A percentile compares a stretch with the other conserved stretches of the same genome.
These are phyloP conservation scores for Muscicapa adusta DNA, from an alignment of 2,113 vertebrate genomes.

Conservation along the genomic window DNA sequence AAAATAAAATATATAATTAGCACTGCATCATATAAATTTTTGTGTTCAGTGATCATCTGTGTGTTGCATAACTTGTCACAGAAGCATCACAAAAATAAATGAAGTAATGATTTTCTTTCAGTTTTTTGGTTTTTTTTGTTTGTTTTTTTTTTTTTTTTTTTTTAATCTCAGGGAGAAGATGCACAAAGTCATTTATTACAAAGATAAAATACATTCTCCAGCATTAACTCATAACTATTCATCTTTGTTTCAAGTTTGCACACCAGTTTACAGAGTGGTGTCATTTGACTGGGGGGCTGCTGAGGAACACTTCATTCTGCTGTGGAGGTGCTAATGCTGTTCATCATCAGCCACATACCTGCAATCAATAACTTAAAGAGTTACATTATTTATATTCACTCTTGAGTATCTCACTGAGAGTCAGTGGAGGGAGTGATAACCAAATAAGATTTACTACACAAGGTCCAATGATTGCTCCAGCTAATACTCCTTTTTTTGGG, in stretches of 20 bases:
- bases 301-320: neutral
- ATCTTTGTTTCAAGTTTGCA: neutral
- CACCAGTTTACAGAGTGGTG: neutral
- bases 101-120: neutral
- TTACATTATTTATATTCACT: neutral
- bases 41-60: neutral
- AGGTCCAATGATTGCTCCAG: neutral
- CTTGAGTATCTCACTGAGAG: neutral
- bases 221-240: neutral
- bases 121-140: too few relatives aligned
- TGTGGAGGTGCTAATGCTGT: neutral
- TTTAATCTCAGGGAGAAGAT: neutral
- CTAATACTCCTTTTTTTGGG: neutral
- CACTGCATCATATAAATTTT: neutral
- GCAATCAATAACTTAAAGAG: neutral
- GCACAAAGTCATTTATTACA: neutral
- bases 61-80: neutral
- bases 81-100: constrained; percentile 31
- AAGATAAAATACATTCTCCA: neutral
- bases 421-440: neutral
- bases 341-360: neutral
- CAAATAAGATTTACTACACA: neutral
- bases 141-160: too few relatives aligned
- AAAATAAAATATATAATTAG: neutral
- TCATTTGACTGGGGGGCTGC: neutral